Evolutionary conservation across 2,888 invertebrate species (phyloP).

Genomic region (Cyclophora punctaria): DNA sequence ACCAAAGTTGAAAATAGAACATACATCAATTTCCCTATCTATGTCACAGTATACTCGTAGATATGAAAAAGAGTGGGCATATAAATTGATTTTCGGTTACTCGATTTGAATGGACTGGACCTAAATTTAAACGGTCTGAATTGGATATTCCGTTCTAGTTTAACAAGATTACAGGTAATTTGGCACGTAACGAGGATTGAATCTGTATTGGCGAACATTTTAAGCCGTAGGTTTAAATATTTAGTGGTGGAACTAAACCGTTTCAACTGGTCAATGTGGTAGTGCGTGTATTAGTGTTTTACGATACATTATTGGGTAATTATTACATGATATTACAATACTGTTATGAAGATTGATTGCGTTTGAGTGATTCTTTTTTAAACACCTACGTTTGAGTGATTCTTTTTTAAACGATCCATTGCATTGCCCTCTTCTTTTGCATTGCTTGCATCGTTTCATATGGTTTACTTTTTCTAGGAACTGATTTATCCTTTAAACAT

Average conservation of each 20-base stretch:
- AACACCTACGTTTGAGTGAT: too few relatives aligned
- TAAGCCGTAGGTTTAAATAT: background rate
- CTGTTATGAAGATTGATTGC: too few relatives aligned
- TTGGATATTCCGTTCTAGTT: background rate
- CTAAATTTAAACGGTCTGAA: background rate
- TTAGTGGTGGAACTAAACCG: background rate
- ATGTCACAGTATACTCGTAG: slow-evolving; percentile 5
- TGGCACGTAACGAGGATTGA: slow-evolving; percentile 1
- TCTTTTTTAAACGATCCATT: too few relatives aligned
- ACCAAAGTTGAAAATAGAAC: background rate
- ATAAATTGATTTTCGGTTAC: background rate
- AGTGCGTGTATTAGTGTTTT: background rate
- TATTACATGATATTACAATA: too few relatives aligned
- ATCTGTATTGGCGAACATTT: background rate
- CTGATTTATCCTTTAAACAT: too few relatives aligned
- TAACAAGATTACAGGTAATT: background rate
- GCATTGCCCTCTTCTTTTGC: too few relatives aligned
- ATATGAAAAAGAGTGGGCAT: slow-evolving; percentile 5
- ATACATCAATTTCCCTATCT: background rate
- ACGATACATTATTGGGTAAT: background rate
- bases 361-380: too few relatives aligned
- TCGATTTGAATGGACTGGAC: slow-evolving; percentile 1
- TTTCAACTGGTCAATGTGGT: background rate
- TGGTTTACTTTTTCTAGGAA: too few relatives aligned
- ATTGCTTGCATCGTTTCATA: too few relatives aligned